These are phyloP conservation scores for Parnassius glacialis DNA, from an alignment of 2,888 invertebrate genomes.

Conservation along the genomic window DNA sequence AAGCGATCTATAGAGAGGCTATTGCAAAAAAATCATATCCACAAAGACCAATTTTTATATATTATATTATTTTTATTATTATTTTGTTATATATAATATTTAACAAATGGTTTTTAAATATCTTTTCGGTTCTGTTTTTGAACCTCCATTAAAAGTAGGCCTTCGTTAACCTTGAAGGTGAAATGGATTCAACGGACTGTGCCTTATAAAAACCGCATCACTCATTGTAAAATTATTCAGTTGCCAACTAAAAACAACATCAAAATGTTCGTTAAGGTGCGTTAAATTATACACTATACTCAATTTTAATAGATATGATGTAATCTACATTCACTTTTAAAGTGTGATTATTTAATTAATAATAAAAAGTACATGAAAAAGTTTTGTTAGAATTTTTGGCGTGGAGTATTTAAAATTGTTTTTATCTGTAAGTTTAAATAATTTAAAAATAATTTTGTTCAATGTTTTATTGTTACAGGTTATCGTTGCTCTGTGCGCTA, in stretches of 20 bases:
- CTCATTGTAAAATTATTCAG: constrained; percentile 72
- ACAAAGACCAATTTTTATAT: too few species aligned
- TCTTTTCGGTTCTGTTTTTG: background rate
- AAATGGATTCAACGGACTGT: constrained; percentile 57
- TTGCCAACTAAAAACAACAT: constrained; percentile 69
- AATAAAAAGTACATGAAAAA: background rate
- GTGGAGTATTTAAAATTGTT: background rate
- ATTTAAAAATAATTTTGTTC: too few species aligned
- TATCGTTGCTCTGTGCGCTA: constrained; percentile 80
- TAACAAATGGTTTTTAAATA: too few species aligned
- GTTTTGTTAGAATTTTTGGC: background rate
- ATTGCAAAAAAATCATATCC: too few species aligned
- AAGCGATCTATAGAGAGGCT: too few species aligned
- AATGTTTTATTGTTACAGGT: constrained; percentile 50
- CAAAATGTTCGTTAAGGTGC: constrained; percentile 80
- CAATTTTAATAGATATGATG: background rate
- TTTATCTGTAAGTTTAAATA: background rate
- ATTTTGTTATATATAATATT: too few species aligned
- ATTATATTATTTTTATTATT: too few species aligned
- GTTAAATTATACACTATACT: constrained; percentile 33
- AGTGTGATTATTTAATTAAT: background rate
- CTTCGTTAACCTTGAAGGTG: constrained; percentile 74
- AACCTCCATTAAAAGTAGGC: background rate
- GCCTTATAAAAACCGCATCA: constrained; percentile 75
- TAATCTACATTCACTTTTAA: background rate